Base-by-base conservation (phyloP, 2,797 vertebrate genomes). In the Rhinatrema bivittatum region DNA sequence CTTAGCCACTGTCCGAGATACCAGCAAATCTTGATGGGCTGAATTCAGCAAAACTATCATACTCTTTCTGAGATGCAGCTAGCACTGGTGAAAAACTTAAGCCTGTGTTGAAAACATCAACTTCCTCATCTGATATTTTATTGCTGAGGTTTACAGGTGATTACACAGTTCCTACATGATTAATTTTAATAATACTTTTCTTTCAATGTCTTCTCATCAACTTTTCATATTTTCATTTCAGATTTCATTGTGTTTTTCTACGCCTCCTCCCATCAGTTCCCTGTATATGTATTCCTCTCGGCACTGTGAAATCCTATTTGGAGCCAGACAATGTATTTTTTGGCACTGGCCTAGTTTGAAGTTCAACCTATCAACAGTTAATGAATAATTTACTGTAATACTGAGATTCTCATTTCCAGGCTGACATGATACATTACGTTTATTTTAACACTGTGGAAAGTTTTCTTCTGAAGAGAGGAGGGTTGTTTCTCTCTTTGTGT, bases 191-290 rank as follows among this genome's bases (percentile, higher is more conserved):
- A 60, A 55, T 50, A 52, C 18, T 41, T 35, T 56, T 62, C 25
- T 62, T 72, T 49, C 46, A 61, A 45, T 68, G 10, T 46, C 53
- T 55, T 61, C 65, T 70, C 36, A 70, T 64, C 52, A 54, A n/a
- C 28, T 56, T 65, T 48, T 35, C 36, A 32, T 27, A 38, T 57
- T 70, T 71, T 60, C 53, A 42, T 24, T 53, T 51, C 23, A 48
- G 30, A 48, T 49, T 52, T 53, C 51, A 43, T 27, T 42, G 29
- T 53, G 53, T 28, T 46, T 60, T 56, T 57, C 28, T 46, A 16
- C 53, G 69, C 36, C 40, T n/a, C n/a, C 12, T 53, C 58, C 59
- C 58, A 29, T 60, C 43, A 60, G 42, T 54, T 40, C 28, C 44
- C 27, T 29, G 25, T 60, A 53, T 62, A 49, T 26, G 39, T 56